Evolutionary conservation across 2,888 invertebrate genomes (phyloP).

Genomic region (Luperina nickerlii): DNA sequence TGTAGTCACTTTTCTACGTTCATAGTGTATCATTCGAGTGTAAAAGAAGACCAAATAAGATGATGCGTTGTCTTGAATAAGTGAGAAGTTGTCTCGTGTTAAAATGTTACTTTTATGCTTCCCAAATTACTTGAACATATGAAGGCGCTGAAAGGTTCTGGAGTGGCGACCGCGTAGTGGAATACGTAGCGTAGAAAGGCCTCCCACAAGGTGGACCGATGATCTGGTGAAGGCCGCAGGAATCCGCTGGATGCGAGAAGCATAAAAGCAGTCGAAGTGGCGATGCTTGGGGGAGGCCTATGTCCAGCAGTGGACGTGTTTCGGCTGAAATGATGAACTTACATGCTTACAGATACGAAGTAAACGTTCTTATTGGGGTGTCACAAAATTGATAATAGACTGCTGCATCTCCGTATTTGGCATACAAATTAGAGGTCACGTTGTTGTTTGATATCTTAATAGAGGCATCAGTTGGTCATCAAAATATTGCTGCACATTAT

Average conservation of each 20-base stretch:
- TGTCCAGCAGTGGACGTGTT: no score
- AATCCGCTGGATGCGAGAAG: no score
- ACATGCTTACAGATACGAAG: background rate
- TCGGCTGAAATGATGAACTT: background rate
- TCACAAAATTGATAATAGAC: background rate
- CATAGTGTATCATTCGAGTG: background rate
- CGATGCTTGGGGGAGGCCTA: no score
- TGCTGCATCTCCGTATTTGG: background rate
- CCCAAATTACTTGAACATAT: background rate
- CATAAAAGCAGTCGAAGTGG: no score
- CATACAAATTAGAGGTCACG: background rate
- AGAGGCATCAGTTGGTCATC: background rate
- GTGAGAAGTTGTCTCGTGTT: background rate
- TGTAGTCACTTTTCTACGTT: background rate
- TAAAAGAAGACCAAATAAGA: background rate
- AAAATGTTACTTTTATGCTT: background rate
- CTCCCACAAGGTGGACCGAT: no score
- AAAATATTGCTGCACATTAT: background rate
- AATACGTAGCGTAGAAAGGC: no score
- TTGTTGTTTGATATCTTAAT: background rate
- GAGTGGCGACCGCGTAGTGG: no score
- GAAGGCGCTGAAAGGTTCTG: no score
- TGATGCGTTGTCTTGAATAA: background rate
- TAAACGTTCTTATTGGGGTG: background rate
- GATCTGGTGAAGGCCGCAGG: no score